These are phyloP conservation scores for Autographa pulchrina DNA, from an alignment of 2,888 invertebrate genomes.

Conservation along the genomic window DNA sequence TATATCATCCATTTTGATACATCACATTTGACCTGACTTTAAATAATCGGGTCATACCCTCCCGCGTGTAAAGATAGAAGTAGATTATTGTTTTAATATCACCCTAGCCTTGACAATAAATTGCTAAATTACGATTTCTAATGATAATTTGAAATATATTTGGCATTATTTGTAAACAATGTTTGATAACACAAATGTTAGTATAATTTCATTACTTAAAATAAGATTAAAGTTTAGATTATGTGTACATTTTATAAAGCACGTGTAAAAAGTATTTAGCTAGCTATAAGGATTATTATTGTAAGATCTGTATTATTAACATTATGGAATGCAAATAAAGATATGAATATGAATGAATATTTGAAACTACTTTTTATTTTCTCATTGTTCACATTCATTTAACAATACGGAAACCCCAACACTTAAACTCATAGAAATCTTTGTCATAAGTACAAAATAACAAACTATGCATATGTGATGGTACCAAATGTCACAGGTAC, in stretches of 20 bases:
- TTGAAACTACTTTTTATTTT: no score
- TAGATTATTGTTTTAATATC: neutral
- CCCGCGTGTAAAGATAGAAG: neutral
- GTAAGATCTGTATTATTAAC: no score
- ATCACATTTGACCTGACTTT: conserved; percentile 1
- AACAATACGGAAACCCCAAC: no score
- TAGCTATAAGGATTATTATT: no score
- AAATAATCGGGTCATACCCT: neutral
- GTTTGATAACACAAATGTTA: neutral
- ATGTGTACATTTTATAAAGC: neutral
- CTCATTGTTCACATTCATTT: no score
- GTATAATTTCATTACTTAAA: neutral
- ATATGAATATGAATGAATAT: no score
- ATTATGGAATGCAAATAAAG: no score
- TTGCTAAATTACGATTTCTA: neutral
- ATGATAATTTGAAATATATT: neutral
- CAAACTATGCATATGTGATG: no score
- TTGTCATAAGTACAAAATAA: no score
- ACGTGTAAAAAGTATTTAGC: no score
- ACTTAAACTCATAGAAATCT: no score
- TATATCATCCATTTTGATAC: neutral
- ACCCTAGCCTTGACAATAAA: neutral
- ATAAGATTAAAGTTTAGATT: neutral
- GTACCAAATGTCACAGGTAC: no score
- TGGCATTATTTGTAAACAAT: neutral